These are phyloP conservation scores for Ruditapes philippinarum DNA, from an alignment of 1,140 invertebrate species.

Conservation along the genomic window DNA sequence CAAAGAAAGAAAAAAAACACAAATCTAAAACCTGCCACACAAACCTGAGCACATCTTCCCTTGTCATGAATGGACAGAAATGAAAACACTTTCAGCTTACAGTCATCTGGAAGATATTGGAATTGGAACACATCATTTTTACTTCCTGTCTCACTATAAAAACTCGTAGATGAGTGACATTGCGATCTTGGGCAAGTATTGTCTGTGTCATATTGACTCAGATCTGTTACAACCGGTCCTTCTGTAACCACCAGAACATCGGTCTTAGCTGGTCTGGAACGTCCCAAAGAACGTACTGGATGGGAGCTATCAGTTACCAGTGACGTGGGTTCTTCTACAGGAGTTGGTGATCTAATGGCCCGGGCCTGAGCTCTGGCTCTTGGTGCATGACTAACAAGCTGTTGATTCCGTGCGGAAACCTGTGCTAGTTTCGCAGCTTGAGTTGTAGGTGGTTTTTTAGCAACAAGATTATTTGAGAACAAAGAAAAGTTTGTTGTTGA, in stretches of 20 bases:
- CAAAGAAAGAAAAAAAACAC: too few relatives aligned
- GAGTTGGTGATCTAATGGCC: slow-evolving; percentile 34
- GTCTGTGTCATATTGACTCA: background rate
- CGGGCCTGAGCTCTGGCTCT: slow-evolving; percentile 16
- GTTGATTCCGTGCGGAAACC: slow-evolving; percentile 18
- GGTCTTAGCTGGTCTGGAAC: background rate
- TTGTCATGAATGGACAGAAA: slow-evolving; percentile 80
- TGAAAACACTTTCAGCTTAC: slow-evolving; percentile 83
- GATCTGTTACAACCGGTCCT: background rate
- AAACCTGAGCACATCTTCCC: slow-evolving; percentile 70
- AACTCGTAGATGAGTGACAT: background rate
- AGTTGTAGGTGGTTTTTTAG: slow-evolving; percentile 34
- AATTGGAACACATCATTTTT: slow-evolving; percentile 77
- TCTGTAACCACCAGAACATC: background rate
- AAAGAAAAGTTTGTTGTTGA: slow-evolving; percentile 65
- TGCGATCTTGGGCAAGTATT: background rate
- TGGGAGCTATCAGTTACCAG: background rate
- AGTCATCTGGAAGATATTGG: slow-evolving; percentile 79
- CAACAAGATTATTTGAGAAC: slow-evolving; percentile 67
- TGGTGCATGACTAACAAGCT: slow-evolving; percentile 19
- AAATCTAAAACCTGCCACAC: too few relatives aligned
- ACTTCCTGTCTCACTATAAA: background rate
- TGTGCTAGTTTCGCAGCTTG: background rate
- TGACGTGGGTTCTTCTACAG: slow-evolving; percentile 41
- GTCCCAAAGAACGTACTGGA: background rate